phyloP scores from a whole-genome alignment of 1,140 invertebrate species.

The Camponotus vicinus region DNA sequence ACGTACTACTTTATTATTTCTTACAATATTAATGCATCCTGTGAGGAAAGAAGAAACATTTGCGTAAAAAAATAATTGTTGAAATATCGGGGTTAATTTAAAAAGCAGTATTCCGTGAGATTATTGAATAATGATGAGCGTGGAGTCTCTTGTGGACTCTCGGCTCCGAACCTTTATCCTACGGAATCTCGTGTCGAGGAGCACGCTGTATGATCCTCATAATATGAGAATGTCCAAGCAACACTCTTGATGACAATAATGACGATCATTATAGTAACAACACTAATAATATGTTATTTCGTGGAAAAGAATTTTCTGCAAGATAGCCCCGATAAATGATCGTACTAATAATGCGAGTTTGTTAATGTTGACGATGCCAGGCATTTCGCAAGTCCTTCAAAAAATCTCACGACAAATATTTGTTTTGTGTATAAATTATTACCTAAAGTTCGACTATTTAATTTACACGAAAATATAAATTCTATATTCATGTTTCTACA shows the following conservation, averaged over 20 bases:
- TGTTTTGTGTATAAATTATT: conserved; percentile 8
- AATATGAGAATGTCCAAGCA: conserved; percentile 48
- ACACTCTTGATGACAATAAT: conserved; percentile 70
- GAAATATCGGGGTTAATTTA: neutral
- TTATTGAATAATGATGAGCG: conserved; percentile 81
- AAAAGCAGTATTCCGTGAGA: conserved; percentile 45
- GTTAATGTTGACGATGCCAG: neutral
- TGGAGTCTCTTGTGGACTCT: conserved; percentile 41
- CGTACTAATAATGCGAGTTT: conserved; percentile 18
- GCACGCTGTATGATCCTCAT: conserved; percentile 22
- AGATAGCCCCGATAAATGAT: conserved; percentile 54
- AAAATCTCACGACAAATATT: neutral
- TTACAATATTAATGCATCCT: neutral
- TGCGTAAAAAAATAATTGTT: neutral
- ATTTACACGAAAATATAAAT: neutral
- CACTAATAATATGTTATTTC: conserved; percentile 62
- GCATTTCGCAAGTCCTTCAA: neutral
- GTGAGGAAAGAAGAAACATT: neutral
- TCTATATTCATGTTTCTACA: neutral
- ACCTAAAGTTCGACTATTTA: neutral
- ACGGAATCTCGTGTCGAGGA: neutral
- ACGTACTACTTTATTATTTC: neutral
- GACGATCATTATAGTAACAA: conserved; percentile 70
- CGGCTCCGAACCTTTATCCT: neutral
- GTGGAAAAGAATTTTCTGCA: neutral